phyloP scores from a whole-genome alignment of 1,140 invertebrate genomes.

The Carposina sasakii region DNA sequence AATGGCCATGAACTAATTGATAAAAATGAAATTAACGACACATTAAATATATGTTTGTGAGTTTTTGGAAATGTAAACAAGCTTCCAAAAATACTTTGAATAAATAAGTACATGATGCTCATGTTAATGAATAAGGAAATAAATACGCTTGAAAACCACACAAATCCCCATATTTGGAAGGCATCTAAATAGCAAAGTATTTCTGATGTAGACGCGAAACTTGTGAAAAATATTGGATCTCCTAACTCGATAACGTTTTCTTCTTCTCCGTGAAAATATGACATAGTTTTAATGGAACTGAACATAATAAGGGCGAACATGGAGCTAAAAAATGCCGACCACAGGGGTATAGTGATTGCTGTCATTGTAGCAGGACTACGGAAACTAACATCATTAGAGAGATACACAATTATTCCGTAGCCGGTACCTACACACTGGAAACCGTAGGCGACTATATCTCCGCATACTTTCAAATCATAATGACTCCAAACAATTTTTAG shows the following conservation, averaged over 20 bases:
- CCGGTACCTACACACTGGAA: constrained; percentile 44
- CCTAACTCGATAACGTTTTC: constrained; percentile 47
- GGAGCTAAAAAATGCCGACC: constrained; percentile 38
- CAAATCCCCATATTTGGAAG: constrained; percentile 24
- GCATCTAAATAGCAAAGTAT: constrained; percentile 50
- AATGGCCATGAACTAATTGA: neutral
- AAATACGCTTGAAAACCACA: neutral
- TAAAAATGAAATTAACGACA: neutral
- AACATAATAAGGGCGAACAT: constrained; percentile 40
- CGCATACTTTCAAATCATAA: constrained; percentile 26
- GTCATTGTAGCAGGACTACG: constrained; percentile 57
- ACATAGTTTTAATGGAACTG: constrained; percentile 53
- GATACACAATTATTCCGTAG: constrained; percentile 44
- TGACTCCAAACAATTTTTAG: constrained; percentile 34
- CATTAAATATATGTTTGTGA: neutral
- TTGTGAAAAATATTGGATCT: constrained; percentile 37
- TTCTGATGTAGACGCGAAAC: constrained; percentile 47
- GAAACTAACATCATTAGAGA: constrained; percentile 44
- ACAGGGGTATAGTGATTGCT: constrained; percentile 35
- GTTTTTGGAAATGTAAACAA: neutral
- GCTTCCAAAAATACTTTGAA: neutral
- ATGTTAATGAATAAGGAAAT: neutral
- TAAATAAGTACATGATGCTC: neutral
- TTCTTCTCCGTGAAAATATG: constrained; percentile 55
- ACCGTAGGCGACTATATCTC: constrained; percentile 33